These are phyloP conservation scores for Microvelia longipes DNA, from an alignment of 1,140 invertebrate genomes.

Conservation along the genomic window DNA sequence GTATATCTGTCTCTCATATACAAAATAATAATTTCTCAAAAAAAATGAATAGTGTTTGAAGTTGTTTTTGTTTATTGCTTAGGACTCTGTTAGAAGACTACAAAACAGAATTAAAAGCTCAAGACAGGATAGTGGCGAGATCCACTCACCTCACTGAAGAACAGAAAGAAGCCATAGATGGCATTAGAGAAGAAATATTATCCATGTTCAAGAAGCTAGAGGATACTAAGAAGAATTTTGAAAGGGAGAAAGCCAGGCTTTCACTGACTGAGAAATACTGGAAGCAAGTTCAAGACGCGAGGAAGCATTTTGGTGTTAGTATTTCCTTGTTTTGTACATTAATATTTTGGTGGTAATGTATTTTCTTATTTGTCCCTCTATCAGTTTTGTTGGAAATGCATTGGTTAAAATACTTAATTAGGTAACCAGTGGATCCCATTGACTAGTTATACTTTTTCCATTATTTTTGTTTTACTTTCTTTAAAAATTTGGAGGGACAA, in stretches of 20 bases:
- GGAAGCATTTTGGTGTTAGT: slow-evolving; percentile 40
- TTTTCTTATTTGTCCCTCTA: too few relatives aligned
- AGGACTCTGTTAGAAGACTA: neutral
- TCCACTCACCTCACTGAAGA: neutral
- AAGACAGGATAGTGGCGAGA: neutral
- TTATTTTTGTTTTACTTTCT: too few relatives aligned
- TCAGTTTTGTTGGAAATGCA: too few relatives aligned
- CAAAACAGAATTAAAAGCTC: neutral
- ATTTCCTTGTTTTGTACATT: neutral
- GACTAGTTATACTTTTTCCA: too few relatives aligned
- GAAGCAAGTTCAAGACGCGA: slow-evolving; percentile 49
- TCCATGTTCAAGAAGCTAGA: slow-evolving; percentile 27
- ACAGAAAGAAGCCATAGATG: neutral
- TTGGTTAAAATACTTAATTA: too few relatives aligned
- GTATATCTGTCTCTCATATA: too few relatives aligned
- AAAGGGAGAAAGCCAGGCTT: slow-evolving; percentile 35
- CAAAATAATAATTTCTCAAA: too few relatives aligned
- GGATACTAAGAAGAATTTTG: slow-evolving; percentile 39
- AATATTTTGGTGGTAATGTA: neutral
- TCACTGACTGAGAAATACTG: slow-evolving; percentile 52
- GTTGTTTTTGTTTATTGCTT: too few relatives aligned
- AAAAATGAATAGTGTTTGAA: too few relatives aligned
- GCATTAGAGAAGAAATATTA: neutral
- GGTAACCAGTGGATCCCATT: too few relatives aligned
- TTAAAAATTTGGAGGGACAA: too few relatives aligned